phyloP scores from a whole-genome alignment of 2,888 invertebrate species.

The Caenorhabditis drosophilae region DNA sequence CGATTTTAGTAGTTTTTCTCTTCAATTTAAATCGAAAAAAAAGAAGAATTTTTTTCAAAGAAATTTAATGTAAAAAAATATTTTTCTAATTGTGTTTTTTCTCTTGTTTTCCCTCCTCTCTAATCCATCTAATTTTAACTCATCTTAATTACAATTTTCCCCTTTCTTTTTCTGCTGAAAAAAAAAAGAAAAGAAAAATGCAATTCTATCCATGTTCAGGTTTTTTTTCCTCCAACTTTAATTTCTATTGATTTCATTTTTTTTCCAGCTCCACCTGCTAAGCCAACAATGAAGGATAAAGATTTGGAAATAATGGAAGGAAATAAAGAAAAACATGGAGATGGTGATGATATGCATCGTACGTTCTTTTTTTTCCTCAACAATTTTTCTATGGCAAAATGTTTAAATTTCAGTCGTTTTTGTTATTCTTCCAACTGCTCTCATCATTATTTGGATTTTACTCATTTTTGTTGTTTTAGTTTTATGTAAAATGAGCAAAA shows the following conservation, averaged over 20 bases:
- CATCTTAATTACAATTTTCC: conserved; percentile 30
- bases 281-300: conserved; percentile 20
- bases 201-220: too few species aligned
- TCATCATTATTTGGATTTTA: conserved; percentile 50
- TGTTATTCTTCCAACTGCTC: conserved; percentile 32
- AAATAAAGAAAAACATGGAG: conserved; percentile 17
- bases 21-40: too few species aligned
- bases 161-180: conserved; percentile 1
- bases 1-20: too few species aligned
- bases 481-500: conserved; percentile 39
- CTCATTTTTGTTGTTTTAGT: conserved; percentile 44
- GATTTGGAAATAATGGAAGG: conserved; percentile 12
- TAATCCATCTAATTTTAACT: background rate
- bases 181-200: too few species aligned
- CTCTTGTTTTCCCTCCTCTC: conserved; percentile 5
- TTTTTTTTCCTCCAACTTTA: too few species aligned
- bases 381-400: background rate
- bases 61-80: too few species aligned
- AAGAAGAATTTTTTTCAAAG: too few species aligned
- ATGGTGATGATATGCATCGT: conserved; percentile 11
- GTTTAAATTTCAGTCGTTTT: conserved; percentile 48
- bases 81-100: too few species aligned
- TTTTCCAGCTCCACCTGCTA: conserved; percentile 29
- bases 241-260: background rate
- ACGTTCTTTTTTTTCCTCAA: conserved; percentile 1